Conservation (phyloP, 2,113 vertebrate genomes). For the Oryzias melastigma region DNA sequence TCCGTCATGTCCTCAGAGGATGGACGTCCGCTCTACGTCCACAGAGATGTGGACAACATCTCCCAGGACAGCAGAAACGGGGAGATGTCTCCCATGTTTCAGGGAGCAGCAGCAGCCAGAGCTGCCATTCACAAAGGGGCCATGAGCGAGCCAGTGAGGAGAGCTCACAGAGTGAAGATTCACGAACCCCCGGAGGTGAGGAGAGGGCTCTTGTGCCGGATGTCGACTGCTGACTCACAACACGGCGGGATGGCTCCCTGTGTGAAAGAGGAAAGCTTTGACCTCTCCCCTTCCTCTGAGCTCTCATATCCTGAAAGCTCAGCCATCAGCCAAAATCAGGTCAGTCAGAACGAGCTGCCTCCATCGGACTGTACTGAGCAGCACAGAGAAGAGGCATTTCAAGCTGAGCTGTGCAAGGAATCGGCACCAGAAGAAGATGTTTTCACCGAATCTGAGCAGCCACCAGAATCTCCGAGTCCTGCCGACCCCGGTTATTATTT, state of each 20-base stretch:
- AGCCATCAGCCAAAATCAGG: slow-evolving; percentile 52
- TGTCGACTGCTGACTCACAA: slow-evolving; percentile 79
- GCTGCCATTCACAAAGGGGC: slow-evolving; percentile 71
- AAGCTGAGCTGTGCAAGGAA: slow-evolving; percentile 29
- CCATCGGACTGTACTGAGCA: slow-evolving; percentile 28
- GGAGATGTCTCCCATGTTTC: slow-evolving; percentile 44
- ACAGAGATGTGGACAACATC: slow-evolving; percentile 77
- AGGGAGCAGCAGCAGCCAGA: slow-evolving; percentile 56
- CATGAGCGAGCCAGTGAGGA: slow-evolving; percentile 84
- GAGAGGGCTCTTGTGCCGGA: slow-evolving; percentile 73
- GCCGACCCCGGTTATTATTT: slow-evolving; percentile 12
- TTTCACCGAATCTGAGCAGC: slow-evolving; percentile 14
- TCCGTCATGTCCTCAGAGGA: slow-evolving; percentile 86
- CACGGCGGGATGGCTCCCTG: slow-evolving; percentile 25
- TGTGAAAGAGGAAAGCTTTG: slow-evolving; percentile 49
- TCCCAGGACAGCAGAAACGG: slow-evolving; percentile 73
- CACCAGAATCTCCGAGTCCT: slow-evolving; percentile 22
- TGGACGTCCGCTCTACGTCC: slow-evolving; percentile 68
- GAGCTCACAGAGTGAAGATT: slow-evolving; percentile 79
- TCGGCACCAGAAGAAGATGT: slow-evolving; percentile 13
- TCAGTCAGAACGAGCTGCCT: slow-evolving; percentile 33
- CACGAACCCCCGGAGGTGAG: slow-evolving; percentile 73
- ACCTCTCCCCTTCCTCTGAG: slow-evolving; percentile 47
- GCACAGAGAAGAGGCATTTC: slow-evolving; percentile 14
- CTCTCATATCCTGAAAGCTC: slow-evolving; percentile 59